These are phyloP conservation scores for Onychorhynchus coronatus DNA, from an alignment of 2,113 vertebrate genomes.

Conservation along the genomic window DNA sequence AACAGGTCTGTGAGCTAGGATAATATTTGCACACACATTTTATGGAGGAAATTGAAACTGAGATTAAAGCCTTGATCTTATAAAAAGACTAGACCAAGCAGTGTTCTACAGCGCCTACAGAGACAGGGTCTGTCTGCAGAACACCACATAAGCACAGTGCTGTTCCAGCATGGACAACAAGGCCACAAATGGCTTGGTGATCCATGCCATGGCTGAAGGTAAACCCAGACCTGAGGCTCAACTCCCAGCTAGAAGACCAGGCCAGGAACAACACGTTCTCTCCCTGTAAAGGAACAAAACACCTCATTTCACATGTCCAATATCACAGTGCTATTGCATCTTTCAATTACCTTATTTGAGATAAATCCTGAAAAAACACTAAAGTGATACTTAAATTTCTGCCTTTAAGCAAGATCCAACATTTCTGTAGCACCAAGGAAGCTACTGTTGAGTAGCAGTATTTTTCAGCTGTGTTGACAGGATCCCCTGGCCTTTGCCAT, in stretches of 20 bases:
- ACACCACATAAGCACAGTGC: accelerated
- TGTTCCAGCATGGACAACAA: accelerated
- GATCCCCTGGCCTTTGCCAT: constrained; percentile 6
- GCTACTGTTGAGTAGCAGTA: neutral
- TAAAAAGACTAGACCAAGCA: neutral
- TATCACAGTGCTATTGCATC: neutral
- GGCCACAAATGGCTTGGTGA: neutral
- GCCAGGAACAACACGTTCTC: neutral
- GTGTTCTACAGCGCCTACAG: neutral
- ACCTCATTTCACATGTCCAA: neutral
- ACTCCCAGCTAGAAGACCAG: neutral
- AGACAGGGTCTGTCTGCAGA: neutral
- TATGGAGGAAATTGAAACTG: neutral
- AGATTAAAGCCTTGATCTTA: constrained; percentile 1
- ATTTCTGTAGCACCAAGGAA: neutral
- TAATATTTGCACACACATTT: constrained; percentile 25
- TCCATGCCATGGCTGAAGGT: neutral
- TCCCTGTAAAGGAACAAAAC: neutral
- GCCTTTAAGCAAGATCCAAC: neutral
- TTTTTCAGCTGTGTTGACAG: constrained; percentile 45
- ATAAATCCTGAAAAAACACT: neutral
- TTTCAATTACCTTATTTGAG: neutral
- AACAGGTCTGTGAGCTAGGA: neutral
- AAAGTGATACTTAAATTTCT: neutral
- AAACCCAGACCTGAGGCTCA: neutral